phyloP scores from a whole-genome alignment of 2,797 vertebrate genomes.

The Acipenser oxyrinchus region DNA sequence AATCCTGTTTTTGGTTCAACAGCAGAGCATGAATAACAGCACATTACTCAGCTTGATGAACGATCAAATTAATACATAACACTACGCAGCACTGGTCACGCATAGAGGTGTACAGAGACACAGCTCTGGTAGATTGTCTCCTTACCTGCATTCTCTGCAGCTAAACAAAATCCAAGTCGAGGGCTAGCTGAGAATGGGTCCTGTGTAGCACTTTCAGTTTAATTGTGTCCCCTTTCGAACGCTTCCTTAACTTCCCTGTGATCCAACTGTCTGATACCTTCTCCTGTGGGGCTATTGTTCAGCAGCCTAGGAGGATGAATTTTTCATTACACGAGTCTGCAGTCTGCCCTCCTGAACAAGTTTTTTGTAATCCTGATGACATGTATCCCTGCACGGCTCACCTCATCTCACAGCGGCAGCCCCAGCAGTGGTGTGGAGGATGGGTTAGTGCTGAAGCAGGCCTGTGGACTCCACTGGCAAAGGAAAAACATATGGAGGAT shows the following conservation, averaged over 20 bases:
- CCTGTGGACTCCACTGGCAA: slow-evolving; percentile 29
- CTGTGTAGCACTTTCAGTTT: neutral
- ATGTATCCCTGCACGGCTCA: slow-evolving; percentile 21
- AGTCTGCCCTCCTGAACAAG: neutral
- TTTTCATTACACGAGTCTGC: slow-evolving; percentile 15
- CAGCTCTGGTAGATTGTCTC: no score
- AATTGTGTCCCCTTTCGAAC: neutral
- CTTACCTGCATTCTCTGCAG: no score
- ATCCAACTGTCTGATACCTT: neutral
- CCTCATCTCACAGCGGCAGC: slow-evolving; percentile 8
- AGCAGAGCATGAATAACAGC: no score
- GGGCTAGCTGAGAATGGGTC: no score
- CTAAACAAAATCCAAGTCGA: no score
- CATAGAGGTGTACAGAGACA: no score
- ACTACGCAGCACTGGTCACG: no score
- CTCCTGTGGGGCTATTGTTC: neutral
- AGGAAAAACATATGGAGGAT: slow-evolving; percentile 29
- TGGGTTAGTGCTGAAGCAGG: slow-evolving; percentile 34
- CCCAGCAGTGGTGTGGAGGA: slow-evolving; percentile 18
- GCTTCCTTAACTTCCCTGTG: neutral
- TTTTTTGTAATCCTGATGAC: slow-evolving; percentile 20
- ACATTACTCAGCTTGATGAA: no score
- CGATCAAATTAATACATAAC: no score
- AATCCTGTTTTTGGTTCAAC: no score
- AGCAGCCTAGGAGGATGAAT: slow-evolving; percentile 11